Conservation (phyloP, 2,797 vertebrate genomes). For the Zalophus californianus region DNA sequence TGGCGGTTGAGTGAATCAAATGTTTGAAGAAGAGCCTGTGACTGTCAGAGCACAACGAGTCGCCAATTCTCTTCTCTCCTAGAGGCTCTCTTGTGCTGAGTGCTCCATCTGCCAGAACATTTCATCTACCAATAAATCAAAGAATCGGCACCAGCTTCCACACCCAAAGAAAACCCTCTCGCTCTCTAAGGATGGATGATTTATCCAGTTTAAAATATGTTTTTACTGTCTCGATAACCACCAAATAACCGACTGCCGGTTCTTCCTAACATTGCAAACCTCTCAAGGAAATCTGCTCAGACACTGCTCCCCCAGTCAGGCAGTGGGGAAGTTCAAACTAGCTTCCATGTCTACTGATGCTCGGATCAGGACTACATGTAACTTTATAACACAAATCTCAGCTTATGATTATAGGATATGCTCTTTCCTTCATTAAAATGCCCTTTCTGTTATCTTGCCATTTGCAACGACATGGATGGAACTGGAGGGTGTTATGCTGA, state of each 20-base stretch:
- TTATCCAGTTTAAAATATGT: not conserved
- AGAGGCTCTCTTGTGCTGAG: not conserved
- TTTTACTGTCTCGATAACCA: not conserved
- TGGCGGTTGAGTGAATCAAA: not conserved
- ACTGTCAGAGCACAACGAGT: not conserved
- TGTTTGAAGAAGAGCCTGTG: not conserved
- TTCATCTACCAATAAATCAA: not conserved
- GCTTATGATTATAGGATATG: slow-evolving; percentile 7
- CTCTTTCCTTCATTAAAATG: slow-evolving; percentile 2
- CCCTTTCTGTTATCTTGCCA: not conserved
- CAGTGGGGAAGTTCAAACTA: not conserved
- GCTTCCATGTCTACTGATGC: not conserved
- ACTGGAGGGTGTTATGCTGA: no score
- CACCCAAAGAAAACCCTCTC: not conserved
- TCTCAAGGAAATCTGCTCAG: not conserved
- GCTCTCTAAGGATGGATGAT: not conserved
- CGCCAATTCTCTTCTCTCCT: not conserved
- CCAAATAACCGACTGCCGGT: not conserved
- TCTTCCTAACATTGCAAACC: not conserved
- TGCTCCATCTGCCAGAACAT: not conserved
- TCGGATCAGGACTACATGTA: not conserved
- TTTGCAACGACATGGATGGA: no score
- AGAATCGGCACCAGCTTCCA: not conserved
- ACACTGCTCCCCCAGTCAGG: not conserved
- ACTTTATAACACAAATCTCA: not conserved